These are phyloP conservation scores for Zygothrica quintamaculata DNA, from an alignment of 2,888 invertebrate genomes.

Conservation along the genomic window DNA sequence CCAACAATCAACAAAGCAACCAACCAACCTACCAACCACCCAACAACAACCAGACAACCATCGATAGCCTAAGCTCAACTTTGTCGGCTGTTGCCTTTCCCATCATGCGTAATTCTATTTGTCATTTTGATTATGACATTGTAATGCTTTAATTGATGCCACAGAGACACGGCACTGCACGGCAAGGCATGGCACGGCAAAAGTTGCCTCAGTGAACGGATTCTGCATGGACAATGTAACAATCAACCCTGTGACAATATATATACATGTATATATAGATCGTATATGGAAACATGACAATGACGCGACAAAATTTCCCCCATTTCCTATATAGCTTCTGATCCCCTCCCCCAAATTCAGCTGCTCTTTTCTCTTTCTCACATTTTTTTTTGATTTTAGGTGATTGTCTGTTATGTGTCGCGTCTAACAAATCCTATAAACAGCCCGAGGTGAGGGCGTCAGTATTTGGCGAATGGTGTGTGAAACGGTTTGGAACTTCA, in stretches of 20 bases:
- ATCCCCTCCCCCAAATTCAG: too few relatives aligned
- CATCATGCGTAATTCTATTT: slow-evolving; percentile 84
- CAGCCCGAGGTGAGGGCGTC: slow-evolving; percentile 61
- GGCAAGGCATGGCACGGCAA: not conserved
- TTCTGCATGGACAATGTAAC: slow-evolving; percentile 63
- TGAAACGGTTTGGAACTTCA: slow-evolving; percentile 64
- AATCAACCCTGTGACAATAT: slow-evolving; percentile 66
- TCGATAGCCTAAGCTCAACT: slow-evolving; percentile 17
- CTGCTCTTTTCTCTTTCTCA: too few relatives aligned
- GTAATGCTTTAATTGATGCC: slow-evolving; percentile 84
- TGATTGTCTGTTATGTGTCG: slow-evolving; percentile 38
- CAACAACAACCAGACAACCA: slow-evolving; percentile 29
- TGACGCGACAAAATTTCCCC: slow-evolving; percentile 56
- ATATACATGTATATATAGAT: slow-evolving; percentile 43
- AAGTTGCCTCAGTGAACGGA: slow-evolving; percentile 30
- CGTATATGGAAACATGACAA: slow-evolving; percentile 39
- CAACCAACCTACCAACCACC: slow-evolving; percentile 25
- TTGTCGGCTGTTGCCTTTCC: slow-evolving; percentile 79
- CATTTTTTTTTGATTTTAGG: slow-evolving; percentile 14
- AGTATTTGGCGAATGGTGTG: slow-evolving; percentile 43
- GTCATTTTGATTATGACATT: slow-evolving; percentile 85
- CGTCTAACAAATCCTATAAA: slow-evolving; percentile 72
- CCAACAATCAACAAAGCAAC: slow-evolving; percentile 23
- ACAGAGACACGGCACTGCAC: slow-evolving; percentile 25
- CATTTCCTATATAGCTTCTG: too few relatives aligned